Percentiles rank a stretch among this genome's conserved stretches.
Conservation (phyloP, 2,113 vertebrate genomes). For the Pseudolaguvia tuberculata region DNA sequence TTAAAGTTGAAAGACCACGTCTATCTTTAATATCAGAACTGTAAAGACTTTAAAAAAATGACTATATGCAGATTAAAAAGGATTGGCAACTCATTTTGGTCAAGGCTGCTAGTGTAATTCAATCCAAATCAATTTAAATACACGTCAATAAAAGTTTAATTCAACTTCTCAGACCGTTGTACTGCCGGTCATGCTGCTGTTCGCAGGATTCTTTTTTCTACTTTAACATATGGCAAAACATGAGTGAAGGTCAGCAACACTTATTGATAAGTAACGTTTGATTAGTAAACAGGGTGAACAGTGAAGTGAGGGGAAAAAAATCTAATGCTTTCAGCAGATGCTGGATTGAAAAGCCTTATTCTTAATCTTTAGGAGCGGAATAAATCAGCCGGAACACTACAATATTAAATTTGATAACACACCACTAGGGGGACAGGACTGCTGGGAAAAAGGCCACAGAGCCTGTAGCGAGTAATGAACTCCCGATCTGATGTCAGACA, state of each 20-base stretch:
- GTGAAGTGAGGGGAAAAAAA: not conserved
- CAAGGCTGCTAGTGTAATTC: slow-evolving; percentile 8
- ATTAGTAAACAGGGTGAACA: slow-evolving; percentile 6
- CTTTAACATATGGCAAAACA: not conserved
- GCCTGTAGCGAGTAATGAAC: slow-evolving; percentile 20
- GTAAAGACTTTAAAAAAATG: slow-evolving; percentile 13
- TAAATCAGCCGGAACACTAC: slow-evolving; percentile 42
- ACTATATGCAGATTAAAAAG: slow-evolving; percentile 7
- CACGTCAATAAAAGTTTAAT: not conserved
- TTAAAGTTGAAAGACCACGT: slow-evolving; percentile 35
- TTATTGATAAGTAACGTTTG: slow-evolving; percentile 15
- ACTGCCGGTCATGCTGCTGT: not conserved
- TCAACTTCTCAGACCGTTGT: not conserved
- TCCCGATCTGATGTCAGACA: slow-evolving; percentile 21
- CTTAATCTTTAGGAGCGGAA: slow-evolving; percentile 35
- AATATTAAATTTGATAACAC: slow-evolving; percentile 39
- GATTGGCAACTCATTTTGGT: not conserved
- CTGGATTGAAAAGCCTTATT: slow-evolving; percentile 38
- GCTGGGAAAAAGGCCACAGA: slow-evolving; percentile 18
- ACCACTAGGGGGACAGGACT: slow-evolving; percentile 18
- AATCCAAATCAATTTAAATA: slow-evolving; percentile 12
- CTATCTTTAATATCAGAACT: slow-evolving; percentile 14
- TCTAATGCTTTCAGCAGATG: slow-evolving; percentile 46
- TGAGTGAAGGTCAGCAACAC: not conserved
- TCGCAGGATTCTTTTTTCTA: not conserved